Evolutionary conservation across 2,113 vertebrate genomes (phyloP).

Genomic region (Otis tarda): DNA sequence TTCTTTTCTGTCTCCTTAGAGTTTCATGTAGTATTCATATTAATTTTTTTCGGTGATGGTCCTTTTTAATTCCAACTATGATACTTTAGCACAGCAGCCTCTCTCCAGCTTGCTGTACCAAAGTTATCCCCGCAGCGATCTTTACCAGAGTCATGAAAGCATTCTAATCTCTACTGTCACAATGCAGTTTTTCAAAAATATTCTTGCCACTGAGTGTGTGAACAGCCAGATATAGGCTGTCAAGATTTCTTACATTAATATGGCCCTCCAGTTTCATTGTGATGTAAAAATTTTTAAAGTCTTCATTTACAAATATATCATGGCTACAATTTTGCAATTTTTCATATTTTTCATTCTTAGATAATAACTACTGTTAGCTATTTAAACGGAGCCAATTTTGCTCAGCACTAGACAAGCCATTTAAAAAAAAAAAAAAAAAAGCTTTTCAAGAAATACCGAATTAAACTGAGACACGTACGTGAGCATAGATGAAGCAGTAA

Average conservation of each 20-base stretch:
- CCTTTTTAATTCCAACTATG: neutral
- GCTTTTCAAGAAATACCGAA: neutral
- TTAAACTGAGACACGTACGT: neutral
- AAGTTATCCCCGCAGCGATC: neutral
- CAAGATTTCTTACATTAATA: neutral
- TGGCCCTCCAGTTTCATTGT: neutral
- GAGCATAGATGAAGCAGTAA: neutral
- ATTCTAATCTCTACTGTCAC: neutral
- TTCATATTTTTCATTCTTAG: neutral
- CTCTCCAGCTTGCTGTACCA: neutral
- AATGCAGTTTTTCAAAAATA: neutral
- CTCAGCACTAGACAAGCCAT: neutral
- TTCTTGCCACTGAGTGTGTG: neutral
- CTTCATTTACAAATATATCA: neutral
- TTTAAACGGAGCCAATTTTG: neutral
- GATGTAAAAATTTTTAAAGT: neutral
- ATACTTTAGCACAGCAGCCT: neutral
- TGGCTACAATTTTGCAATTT: neutral
- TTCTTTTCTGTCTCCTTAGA: constrained; percentile 3
- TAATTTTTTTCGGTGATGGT: neutral
- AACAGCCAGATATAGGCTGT: neutral
- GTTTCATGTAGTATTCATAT: neutral
- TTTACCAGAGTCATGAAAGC: neutral
- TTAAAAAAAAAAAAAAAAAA: neutral
- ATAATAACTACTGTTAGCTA: neutral